Conservation (phyloP, 1,140 invertebrate genomes). For the Cydia strobilella region DNA sequence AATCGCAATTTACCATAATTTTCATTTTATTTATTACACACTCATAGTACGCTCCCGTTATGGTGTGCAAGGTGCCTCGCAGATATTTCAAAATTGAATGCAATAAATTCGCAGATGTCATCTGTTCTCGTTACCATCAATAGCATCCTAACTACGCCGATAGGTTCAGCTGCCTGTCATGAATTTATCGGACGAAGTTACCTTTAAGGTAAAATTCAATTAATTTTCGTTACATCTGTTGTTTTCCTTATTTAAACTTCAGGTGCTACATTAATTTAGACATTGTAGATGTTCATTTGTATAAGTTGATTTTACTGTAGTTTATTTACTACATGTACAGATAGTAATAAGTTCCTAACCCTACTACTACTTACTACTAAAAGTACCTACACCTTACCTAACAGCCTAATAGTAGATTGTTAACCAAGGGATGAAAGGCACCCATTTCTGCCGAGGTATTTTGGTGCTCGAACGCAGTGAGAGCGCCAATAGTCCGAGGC, state of each 20-base stretch:
- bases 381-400: too few relatives aligned
- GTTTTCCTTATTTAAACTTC: not conserved
- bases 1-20: not conserved
- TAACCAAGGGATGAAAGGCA: too few relatives aligned
- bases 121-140: slow-evolving; percentile 4
- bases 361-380: too few relatives aligned
- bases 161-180: slow-evolving; percentile 21
- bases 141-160: not conserved
- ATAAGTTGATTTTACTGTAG: not conserved
- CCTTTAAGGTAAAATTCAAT: slow-evolving; percentile 1
- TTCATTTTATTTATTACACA: slow-evolving; percentile 6
- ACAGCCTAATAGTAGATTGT: too few relatives aligned
- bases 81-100: slow-evolving; percentile 20
- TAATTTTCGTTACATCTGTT: not conserved
- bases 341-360: not conserved
- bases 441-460: too few relatives aligned
- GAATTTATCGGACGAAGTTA: slow-evolving; percentile 23
- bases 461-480: too few relatives aligned
- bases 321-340: not conserved
- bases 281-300: not conserved
- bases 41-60: not conserved
- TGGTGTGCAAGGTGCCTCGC: slow-evolving; percentile 13
- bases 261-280: not conserved
- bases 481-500: too few relatives aligned
- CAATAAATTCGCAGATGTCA: slow-evolving; percentile 27